Evolutionary conservation across 2,888 invertebrate species (phyloP), one percentile per base, ranked within the genome.

Genomic region (Platycnemis pennipes): DNA sequence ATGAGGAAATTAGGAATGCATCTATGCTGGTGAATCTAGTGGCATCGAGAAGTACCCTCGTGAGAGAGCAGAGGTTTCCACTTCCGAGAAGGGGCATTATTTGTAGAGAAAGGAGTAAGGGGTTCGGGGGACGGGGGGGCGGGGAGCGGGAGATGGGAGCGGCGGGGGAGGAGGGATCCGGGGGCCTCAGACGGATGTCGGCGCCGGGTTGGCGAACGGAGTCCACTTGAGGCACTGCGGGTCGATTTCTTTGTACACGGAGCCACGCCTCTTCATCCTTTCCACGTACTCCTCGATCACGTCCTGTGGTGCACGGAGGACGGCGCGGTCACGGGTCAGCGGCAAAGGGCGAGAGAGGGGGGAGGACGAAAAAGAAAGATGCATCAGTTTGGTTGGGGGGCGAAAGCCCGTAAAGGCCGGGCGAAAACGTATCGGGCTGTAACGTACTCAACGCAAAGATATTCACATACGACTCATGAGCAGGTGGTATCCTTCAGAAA

Each of bases 251-350:
- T 99, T 98, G 96, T 98, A 98, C 96, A 98, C 98, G 44, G 97
- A 96, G 87, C 98, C 98, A 77, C 98, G 97, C 94, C 98, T 97
- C 96, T 98, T 97, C 95, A 98, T 98, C 94, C 99, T 98, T 94
- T 99, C 98, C 94, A 98, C 98, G 96, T 98, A 99, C 96, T 99
- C 99, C 96, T 99, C 99, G 95, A 99, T 97, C 94, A 99, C 98
- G 96, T 99, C 99, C 98, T 99, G 97, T 31, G 94, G 69, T 89
- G 37, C 42, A 63, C 45, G 94, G 37, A 46, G 49, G 77, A 49
- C 26, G n/a, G 26, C 22, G 44, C 87, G 85, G 85, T 85, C 85
- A 85, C 85, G 85, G 63, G 26, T 19, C 63, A 26, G n/a, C n/a
- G n/a, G n/a, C n/a, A n/a, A n/a, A n/a, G n/a, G n/a, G n/a, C 45